Conservation (phyloP, 2,113 vertebrate species). For the Psilopogon haemacephalus region DNA sequence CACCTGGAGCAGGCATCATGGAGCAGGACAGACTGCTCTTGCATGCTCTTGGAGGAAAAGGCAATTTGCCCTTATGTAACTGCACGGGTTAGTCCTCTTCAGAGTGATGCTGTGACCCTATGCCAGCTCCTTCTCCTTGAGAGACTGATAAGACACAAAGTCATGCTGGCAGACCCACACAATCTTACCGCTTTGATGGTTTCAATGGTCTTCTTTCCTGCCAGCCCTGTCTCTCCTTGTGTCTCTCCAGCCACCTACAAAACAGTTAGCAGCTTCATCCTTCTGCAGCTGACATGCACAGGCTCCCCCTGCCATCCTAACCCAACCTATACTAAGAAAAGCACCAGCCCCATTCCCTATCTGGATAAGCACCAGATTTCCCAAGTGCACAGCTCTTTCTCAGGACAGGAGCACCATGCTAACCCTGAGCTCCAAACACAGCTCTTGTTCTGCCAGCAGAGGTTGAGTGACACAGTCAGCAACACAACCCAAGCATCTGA, state of each 20-base stretch:
- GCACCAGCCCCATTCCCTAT: neutral
- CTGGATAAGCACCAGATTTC: neutral
- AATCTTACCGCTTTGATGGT: conserved; percentile 93
- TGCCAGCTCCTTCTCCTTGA: neutral
- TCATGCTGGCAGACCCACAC: too few relatives aligned
- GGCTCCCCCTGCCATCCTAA: neutral
- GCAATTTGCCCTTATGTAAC: neutral
- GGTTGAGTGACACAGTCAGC: fast-evolving
- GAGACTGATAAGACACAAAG: neutral
- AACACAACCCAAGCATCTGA: neutral
- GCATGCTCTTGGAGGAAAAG: neutral
- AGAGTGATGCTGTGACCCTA: fast-evolving
- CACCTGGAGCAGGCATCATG: neutral
- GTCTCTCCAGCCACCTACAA: conserved; percentile 91
- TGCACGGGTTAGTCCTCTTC: neutral
- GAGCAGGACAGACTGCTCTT: neutral
- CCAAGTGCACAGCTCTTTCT: neutral
- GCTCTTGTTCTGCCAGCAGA: neutral
- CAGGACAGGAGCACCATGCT: neutral
- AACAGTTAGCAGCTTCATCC: neutral
- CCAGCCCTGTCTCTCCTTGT: conserved; percentile 85
- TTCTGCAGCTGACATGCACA: neutral
- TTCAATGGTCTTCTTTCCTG: conserved; percentile 92
- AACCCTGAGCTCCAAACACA: neutral
- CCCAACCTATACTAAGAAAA: neutral